These are phyloP conservation scores for Steromphala cineraria DNA, from an alignment of 2,888 invertebrate genomes.

Conservation along the genomic window DNA sequence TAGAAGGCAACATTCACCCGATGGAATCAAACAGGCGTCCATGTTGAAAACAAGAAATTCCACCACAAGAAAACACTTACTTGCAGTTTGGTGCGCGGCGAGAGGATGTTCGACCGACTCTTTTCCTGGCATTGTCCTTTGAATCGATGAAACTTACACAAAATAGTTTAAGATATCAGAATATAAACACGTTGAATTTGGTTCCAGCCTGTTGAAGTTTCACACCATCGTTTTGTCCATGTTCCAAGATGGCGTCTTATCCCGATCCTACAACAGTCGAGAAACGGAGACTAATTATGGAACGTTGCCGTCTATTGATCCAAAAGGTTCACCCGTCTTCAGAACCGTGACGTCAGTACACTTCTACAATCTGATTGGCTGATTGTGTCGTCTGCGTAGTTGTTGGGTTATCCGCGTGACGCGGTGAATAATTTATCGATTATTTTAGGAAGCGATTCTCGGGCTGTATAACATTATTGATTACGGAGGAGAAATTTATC, in stretches of 20 bases:
- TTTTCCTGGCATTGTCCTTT: neutral
- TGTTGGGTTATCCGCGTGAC: neutral
- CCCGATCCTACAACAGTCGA: constrained; percentile 9
- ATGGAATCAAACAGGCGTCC: too few species aligned
- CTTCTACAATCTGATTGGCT: neutral
- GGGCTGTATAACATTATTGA: neutral
- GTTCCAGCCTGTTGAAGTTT: constrained; percentile 6
- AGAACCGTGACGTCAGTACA: neutral
- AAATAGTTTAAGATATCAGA: neutral
- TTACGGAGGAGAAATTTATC: neutral
- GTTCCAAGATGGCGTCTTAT: constrained; percentile 12
- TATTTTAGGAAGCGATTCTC: neutral
- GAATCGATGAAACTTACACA: neutral
- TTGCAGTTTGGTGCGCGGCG: too few species aligned
- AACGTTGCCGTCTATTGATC: neutral
- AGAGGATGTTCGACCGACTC: neutral
- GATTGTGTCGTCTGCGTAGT: neutral
- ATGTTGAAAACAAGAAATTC: neutral
- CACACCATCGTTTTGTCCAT: neutral
- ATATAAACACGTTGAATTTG: neutral
- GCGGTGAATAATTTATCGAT: constrained; percentile 9
- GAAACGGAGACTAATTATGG: constrained; percentile 5
- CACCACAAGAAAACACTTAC: constrained; percentile 1
- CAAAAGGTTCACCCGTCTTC: constrained; percentile 10
- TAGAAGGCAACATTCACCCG: too few species aligned